A percentile compares a stretch with the other conserved stretches of the same genome.
phyloP scores from a whole-genome alignment of 2,888 invertebrate species.

The Sabatieria punctata region DNA sequence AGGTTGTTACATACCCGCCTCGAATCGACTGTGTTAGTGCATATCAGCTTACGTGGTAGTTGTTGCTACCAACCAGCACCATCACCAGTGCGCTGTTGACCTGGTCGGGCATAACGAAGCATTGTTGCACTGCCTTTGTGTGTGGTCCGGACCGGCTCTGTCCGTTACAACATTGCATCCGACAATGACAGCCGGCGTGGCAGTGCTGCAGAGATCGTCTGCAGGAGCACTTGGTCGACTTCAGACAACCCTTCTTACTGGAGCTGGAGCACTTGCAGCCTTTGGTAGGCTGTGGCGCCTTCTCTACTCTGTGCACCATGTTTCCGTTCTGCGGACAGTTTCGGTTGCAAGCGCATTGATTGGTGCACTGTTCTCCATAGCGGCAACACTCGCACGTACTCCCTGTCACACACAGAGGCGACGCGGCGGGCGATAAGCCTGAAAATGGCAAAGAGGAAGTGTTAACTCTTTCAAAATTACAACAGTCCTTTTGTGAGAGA shows the following conservation, averaged over 20 bases:
- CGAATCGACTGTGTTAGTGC: not conserved
- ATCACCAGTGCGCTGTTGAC: not conserved
- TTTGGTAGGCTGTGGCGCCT: not conserved
- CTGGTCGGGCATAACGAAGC: not conserved
- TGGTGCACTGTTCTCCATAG: slow-evolving; percentile 1
- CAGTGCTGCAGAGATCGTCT: not conserved
- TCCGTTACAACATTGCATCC: not conserved
- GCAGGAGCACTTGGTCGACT: not conserved
- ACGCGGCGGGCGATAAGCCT: too few relatives aligned
- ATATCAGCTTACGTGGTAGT: too few relatives aligned
- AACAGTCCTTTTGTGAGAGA: too few relatives aligned
- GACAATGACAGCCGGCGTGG: not conserved
- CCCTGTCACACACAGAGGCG: not conserved
- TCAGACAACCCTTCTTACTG: slow-evolving; percentile 1
- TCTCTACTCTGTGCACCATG: not conserved
- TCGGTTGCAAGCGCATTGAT: slow-evolving; percentile 1
- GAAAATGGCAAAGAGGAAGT: too few relatives aligned
- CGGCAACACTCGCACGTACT: slow-evolving; percentile 1
- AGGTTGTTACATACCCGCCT: not conserved
- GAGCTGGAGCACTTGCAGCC: not conserved
- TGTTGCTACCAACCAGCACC: not conserved
- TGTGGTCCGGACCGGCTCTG: not conserved
- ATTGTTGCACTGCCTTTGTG: not conserved
- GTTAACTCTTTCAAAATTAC: too few relatives aligned
- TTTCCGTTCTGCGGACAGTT: too few relatives aligned